Evolutionary conservation across 2,888 invertebrate species (phyloP), one percentile per base, ranked within the genome.

Genomic region (Laspeyria flexula): DNA sequence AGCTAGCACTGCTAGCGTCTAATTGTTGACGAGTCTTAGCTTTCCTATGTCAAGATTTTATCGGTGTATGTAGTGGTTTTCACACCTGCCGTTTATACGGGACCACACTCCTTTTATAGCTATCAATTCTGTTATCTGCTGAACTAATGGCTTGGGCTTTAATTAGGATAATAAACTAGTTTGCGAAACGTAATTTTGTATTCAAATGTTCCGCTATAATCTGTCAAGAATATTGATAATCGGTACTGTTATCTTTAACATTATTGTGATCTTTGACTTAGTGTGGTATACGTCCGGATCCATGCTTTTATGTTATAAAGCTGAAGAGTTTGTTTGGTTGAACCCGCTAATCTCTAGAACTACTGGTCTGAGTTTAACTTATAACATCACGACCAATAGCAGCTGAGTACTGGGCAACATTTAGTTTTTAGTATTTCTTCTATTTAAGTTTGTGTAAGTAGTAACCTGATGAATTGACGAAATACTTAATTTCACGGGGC

Each of bases 11-110:
- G 6, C 18, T 43, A 12, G 29, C 37, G 38, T 30, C 11, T 42
- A 77, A 75, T 76, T 76, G 71, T 76, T 67, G 57, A 60, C 66
- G 59, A 57, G 66, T 73, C 74, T 67, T 71, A 67, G 72, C 58
- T 76, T 75, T 73, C 71, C 69, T 71, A 64, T 47, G 57, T 56
- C 53, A 38, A 56, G 73, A 77, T 75, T 43, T 64, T 76, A 76
- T 77, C 59, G 27, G 7, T 30, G 46, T 52, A 41, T 73, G 37
- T 21, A 38, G 43, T 38, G 44, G 53, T 63, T 65, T 61, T 68
- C 59, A 58, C 71, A 67, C 72, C 69, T 73, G 70, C 55, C 51
- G 51, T 58, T 66, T 48, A 48, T 44, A 69, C 70, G 65, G 66
- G 69, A 71, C 71, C 63, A 67, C 66, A 58, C 58, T 55, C 68